Evolutionary conservation across 2,113 vertebrate genomes (phyloP).

Genomic region (Sinosuthora webbiana): DNA sequence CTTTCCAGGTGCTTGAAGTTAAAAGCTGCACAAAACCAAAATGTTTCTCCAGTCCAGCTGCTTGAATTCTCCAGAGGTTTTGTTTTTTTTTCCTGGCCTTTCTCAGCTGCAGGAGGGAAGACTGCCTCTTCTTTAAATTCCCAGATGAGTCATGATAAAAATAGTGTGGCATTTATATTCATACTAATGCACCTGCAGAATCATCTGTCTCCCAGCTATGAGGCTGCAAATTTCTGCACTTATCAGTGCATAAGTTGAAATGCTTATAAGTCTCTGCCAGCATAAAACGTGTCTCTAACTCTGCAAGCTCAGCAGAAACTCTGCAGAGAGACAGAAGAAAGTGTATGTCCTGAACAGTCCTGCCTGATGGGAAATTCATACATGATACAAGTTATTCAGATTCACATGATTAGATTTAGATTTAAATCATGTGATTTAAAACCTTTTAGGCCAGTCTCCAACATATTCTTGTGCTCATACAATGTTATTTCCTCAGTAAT

Average conservation of each 20-base stretch:
- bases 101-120: conserved; percentile 23
- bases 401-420: not conserved
- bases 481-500: not conserved
- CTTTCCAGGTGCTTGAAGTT: not conserved
- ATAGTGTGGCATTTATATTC: conserved; percentile 26
- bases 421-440: not conserved
- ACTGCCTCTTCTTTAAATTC: conserved; percentile 31
- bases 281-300: not conserved
- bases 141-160: conserved; percentile 43
- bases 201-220: conserved; percentile 25
- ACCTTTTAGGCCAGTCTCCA: not conserved
- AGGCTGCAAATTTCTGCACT: conserved; percentile 39
- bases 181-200: conserved; percentile 22
- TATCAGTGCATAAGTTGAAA: conserved; percentile 6
- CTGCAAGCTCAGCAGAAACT: not conserved
- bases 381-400: not conserved
- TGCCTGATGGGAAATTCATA: not conserved
- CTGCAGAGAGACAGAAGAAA: not conserved
- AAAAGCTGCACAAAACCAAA: not conserved
- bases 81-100: not conserved
- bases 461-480: not conserved
- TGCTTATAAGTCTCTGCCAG: not conserved
- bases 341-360: not conserved
- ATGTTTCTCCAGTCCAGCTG: conserved; percentile 27
- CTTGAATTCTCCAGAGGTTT: conserved; percentile 12